phyloP scores from a whole-genome alignment of 2,113 vertebrate genomes.

The Bungarus multicinctus region DNA sequence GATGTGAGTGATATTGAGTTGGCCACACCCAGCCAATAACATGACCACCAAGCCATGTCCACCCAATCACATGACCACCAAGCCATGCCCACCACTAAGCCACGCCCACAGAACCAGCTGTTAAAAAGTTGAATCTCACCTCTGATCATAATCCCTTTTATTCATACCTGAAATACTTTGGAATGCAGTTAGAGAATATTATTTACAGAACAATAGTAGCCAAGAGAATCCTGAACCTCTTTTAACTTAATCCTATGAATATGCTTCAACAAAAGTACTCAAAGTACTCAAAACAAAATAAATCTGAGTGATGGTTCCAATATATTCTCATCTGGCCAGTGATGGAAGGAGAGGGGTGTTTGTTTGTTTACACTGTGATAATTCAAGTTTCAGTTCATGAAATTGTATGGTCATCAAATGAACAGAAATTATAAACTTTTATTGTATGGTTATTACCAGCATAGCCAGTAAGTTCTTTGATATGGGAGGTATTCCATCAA shows the following conservation, averaged over 20 bases:
- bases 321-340: background rate
- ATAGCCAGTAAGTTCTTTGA: background rate
- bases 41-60: too few relatives aligned
- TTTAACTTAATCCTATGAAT: conserved; percentile 12
- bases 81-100: too few relatives aligned
- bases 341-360: background rate
- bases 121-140: too few relatives aligned
- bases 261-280: background rate
- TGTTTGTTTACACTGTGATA: background rate
- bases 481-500: background rate
- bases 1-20: too few relatives aligned
- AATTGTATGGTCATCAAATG: background rate
- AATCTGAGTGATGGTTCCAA: conserved; percentile 2
- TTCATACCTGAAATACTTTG: background rate
- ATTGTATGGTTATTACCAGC: background rate
- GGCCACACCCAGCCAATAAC: too few relatives aligned
- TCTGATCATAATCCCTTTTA: background rate
- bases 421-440: background rate
- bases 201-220: background rate
- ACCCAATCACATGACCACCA: too few relatives aligned
- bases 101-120: too few relatives aligned
- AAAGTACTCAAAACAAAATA: background rate
- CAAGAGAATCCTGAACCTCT: background rate
- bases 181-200: background rate
- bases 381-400: background rate